These are phyloP conservation scores for Umimayanthus chanpuru DNA, from an alignment of 92 coral and sea anemone species.

Conservation along the genomic window DNA sequence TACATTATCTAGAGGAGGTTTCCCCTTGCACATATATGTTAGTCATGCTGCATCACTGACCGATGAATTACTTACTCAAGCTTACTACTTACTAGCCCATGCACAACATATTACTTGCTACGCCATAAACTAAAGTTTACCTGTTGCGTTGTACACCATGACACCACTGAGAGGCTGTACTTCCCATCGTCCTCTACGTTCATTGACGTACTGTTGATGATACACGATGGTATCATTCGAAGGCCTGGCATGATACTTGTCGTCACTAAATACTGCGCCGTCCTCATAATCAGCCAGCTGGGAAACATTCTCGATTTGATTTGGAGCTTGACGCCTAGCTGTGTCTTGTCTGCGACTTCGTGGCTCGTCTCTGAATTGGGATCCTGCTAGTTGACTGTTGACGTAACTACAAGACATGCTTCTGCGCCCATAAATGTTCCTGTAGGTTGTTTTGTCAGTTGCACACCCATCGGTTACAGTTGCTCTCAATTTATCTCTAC, in stretches of 20 bases:
- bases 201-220: background rate
- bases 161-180: slow-evolving; percentile 21
- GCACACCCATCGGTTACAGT: no score
- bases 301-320: background rate
- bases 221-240: background rate
- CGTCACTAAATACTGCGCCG: background rate
- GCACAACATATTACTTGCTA: no score
- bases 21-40: no score
- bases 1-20: no score
- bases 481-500: no score
- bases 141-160: background rate
- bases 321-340: background rate
- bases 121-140: background rate
- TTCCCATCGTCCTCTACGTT: slow-evolving; percentile 25
- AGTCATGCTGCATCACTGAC: no score
- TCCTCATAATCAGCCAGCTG: background rate
- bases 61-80: no score
- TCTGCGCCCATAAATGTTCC: background rate
- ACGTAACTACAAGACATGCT: background rate
- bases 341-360: no score
- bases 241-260: background rate
- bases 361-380: background rate
- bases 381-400: background rate
- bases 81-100: no score
- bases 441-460: no score